These are phyloP conservation scores for Phaethornis superciliosus DNA, from an alignment of 2,113 vertebrate species.

Conservation along the genomic window DNA sequence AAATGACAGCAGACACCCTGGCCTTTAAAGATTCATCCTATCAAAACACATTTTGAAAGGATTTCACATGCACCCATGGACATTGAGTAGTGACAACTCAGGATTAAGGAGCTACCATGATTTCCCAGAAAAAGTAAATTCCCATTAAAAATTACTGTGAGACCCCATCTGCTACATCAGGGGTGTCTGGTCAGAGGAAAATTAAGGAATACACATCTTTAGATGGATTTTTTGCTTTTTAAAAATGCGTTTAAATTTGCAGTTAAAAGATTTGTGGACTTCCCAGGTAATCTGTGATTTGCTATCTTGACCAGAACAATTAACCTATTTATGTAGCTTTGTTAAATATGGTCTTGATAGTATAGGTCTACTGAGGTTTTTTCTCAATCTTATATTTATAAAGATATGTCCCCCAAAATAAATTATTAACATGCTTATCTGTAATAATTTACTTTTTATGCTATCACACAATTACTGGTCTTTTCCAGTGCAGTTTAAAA, in stretches of 20 bases:
- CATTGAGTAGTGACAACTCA: background rate
- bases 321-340: background rate
- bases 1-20: background rate
- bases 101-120: background rate
- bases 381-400: background rate
- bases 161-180: background rate
- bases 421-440: background rate
- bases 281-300: background rate
- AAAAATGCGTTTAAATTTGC: background rate
- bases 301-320: background rate
- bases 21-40: background rate
- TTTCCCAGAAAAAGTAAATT: background rate
- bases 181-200: background rate
- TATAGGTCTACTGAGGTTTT: background rate
- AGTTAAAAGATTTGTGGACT: background rate
- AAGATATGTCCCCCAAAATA: background rate
- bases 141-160: background rate
- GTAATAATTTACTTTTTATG: background rate
- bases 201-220: background rate
- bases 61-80: background rate
- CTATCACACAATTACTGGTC: background rate
- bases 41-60: background rate
- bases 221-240: background rate
- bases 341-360: background rate
- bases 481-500: background rate